Conservation (phyloP, 2,888 invertebrate species). For the Schizaphis graminum region DNA sequence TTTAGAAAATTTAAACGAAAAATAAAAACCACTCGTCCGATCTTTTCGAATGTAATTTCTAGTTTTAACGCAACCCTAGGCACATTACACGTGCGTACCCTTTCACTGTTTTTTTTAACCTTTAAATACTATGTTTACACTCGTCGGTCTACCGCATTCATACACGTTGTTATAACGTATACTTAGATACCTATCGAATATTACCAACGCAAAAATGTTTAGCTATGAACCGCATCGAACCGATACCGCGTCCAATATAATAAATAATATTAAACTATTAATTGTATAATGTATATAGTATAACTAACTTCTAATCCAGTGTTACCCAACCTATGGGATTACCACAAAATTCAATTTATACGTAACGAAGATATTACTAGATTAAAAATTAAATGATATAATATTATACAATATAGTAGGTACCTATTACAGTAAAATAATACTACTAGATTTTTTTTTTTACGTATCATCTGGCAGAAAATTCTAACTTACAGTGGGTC, state of each 20-base stretch:
- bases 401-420: neutral
- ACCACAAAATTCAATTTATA: neutral
- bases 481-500: neutral
- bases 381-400: neutral
- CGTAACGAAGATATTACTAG: neutral
- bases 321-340: neutral
- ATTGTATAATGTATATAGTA: neutral
- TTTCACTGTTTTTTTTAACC: neutral
- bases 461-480: neutral
- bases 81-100: neutral
- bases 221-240: neutral
- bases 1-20: constrained; percentile 7
- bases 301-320: neutral
- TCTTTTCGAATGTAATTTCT: neutral
- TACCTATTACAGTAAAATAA: neutral
- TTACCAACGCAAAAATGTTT: neutral
- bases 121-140: neutral
- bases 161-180: neutral
- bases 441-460: neutral
- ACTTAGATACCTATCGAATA: neutral
- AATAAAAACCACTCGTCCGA: neutral
- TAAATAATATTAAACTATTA: neutral
- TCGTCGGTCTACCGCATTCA: neutral
- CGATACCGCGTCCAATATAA: constrained; percentile 59
- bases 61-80: neutral